phyloP scores from a whole-genome alignment of 2,888 invertebrate genomes.

The Griposia aprilina region DNA sequence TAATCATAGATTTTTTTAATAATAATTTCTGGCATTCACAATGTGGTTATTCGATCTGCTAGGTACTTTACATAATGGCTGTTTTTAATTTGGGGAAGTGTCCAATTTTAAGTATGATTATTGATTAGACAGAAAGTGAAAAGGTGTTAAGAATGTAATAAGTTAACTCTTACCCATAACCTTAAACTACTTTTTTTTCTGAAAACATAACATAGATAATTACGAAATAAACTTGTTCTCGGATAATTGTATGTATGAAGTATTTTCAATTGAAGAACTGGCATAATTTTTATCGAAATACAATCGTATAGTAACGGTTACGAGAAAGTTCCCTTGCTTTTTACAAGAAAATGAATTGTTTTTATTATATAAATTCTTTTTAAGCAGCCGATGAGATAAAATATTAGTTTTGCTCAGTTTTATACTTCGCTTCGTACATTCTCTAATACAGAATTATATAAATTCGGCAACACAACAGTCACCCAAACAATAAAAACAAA shows the following conservation, averaged over 20 bases:
- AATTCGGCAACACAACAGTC: neutral
- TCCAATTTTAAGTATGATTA: neutral
- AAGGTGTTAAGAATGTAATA: neutral
- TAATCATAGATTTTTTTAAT: too few species aligned
- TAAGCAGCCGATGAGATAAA: too few species aligned
- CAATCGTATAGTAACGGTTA: neutral
- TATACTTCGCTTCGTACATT: neutral
- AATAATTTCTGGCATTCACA: neutral
- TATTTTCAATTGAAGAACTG: conserved; percentile 27
- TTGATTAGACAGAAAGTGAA: neutral
- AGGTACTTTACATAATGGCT: neutral
- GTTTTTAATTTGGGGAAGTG: neutral
- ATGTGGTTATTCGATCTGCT: neutral
- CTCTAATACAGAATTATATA: neutral
- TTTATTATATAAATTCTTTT: neutral
- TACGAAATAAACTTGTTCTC: conserved; percentile 15
- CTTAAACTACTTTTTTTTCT: conserved; percentile 72
- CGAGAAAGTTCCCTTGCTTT: neutral
- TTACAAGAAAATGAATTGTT: neutral
- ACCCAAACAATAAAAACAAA: neutral
- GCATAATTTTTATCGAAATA: conserved; percentile 36
- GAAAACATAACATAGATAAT: conserved; percentile 21
- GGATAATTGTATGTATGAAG: conserved; percentile 11
- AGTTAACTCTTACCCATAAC: conserved; percentile 74
- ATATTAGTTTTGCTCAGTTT: neutral